phyloP scores from a whole-genome alignment of 2,113 vertebrate species.

The Alligator sinensis region DNA sequence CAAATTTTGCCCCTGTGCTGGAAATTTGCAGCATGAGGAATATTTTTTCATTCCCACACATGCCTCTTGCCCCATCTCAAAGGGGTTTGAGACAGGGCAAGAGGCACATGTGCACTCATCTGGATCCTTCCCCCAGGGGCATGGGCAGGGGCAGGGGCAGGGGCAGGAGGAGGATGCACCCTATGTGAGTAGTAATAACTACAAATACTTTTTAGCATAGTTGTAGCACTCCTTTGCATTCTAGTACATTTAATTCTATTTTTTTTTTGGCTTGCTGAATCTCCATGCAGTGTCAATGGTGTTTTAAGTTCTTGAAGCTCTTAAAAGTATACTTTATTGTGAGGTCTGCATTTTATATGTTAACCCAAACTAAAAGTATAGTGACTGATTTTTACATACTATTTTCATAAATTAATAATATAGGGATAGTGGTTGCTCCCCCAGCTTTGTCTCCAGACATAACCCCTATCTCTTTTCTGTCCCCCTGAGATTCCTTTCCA shows the following conservation, averaged over 20 bases:
- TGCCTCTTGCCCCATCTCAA: too few species aligned
- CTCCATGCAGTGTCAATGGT: not conserved
- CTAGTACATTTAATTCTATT: not conserved
- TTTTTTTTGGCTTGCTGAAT: not conserved
- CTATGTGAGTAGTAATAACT: not conserved
- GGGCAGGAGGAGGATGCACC: too few species aligned
- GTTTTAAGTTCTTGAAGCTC: not conserved
- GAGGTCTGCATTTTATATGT: not conserved
- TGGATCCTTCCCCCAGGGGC: too few species aligned
- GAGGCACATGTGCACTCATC: too few species aligned
- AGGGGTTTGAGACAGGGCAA: too few species aligned
- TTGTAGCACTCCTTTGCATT: not conserved
- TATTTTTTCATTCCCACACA: too few species aligned
- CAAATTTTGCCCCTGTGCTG: too few species aligned
- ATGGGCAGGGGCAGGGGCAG: too few species aligned
- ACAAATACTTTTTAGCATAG: not conserved
- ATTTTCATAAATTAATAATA: not conserved
- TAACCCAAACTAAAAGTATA: not conserved
- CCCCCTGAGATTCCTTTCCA: not conserved
- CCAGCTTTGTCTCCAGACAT: accelerated
- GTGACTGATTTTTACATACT: not conserved
- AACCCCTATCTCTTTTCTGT: not conserved
- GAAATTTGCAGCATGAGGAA: too few species aligned
- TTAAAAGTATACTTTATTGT: not conserved
- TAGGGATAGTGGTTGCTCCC: not conserved